A percentile compares a stretch with the other conserved stretches of the same genome.
Evolutionary conservation across 2,888 invertebrate genomes (phyloP).

Genomic region (Amphipoea lucens): DNA sequence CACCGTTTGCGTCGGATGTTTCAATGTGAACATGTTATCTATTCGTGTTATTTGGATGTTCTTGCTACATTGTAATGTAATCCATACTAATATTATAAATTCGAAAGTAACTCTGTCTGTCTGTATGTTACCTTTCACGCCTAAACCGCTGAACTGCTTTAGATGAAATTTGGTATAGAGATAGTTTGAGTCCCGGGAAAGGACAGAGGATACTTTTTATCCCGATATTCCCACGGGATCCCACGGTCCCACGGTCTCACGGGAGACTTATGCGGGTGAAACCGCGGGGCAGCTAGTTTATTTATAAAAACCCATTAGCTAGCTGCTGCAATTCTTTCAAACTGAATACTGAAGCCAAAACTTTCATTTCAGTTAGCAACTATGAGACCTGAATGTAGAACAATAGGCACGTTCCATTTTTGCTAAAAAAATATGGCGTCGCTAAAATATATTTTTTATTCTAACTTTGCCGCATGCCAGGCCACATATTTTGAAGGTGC

Average conservation of each 20-base stretch:
- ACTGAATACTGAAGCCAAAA: background rate
- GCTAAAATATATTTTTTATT: conserved; percentile 13
- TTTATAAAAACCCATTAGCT: background rate
- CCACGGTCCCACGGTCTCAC: too few relatives aligned
- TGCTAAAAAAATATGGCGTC: background rate
- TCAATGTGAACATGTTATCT: conserved; percentile 4
- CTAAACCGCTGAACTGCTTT: too few relatives aligned
- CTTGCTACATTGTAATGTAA: too few relatives aligned
- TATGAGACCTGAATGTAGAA: background rate
- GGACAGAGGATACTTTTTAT: too few relatives aligned
- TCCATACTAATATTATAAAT: too few relatives aligned
- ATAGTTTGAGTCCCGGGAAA: too few relatives aligned
- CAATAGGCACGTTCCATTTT: conserved; percentile 2
- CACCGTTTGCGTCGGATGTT: conserved; percentile 34
- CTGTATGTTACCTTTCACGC: too few relatives aligned
- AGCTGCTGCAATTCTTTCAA: background rate
- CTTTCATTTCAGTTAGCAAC: background rate
- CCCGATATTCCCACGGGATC: too few relatives aligned
- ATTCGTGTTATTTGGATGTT: background rate
- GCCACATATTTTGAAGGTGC: conserved; percentile 8
- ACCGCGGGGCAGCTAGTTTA: too few relatives aligned
- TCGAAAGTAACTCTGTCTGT: too few relatives aligned
- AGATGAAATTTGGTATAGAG: too few relatives aligned
- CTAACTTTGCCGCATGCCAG: background rate
- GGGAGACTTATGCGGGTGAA: too few relatives aligned